Percentiles rank a stretch among this genome's conserved stretches.
Conservation (phyloP, 2,113 vertebrate genomes). For the Eolophus roseicapilla region DNA sequence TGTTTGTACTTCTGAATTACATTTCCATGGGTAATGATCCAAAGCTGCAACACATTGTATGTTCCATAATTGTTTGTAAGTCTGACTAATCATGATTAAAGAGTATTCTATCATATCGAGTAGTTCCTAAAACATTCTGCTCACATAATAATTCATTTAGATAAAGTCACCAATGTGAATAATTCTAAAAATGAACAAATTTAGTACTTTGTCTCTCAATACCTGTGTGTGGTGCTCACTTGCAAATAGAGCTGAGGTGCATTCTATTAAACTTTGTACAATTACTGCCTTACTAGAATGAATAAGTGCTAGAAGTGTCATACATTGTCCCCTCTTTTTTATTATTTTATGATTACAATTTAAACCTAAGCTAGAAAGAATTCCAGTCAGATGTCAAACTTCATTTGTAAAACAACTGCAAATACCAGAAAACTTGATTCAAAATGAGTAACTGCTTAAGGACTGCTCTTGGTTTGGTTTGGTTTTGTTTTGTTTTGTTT, state of each 20-base stretch:
- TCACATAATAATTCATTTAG: slow-evolving; percentile 25
- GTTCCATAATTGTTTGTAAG: slow-evolving; percentile 53
- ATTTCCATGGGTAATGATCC: slow-evolving; percentile 66
- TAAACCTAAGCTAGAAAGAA: background rate
- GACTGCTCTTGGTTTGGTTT: background rate
- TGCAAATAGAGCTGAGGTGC: background rate
- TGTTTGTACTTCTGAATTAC: slow-evolving; percentile 65
- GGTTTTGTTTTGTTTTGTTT: background rate
- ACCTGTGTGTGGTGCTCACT: background rate
- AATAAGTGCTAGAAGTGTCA: background rate
- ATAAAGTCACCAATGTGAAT: slow-evolving; percentile 45
- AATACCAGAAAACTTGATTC: background rate
- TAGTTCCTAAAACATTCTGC: slow-evolving; percentile 44
- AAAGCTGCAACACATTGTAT: slow-evolving; percentile 48
- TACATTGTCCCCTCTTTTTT: background rate
- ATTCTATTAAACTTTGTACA: background rate
- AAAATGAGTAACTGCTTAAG: background rate
- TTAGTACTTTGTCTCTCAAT: background rate
- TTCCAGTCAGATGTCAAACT: background rate
- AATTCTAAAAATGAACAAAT: background rate
- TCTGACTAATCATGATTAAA: slow-evolving; percentile 63
- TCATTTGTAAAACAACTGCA: background rate
- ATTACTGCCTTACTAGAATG: background rate
- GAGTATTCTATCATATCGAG: background rate
- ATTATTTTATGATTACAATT: background rate